These are phyloP conservation scores for Reticulitermes lucifugus DNA, from an alignment of 2,888 invertebrate species.

Conservation along the genomic window DNA sequence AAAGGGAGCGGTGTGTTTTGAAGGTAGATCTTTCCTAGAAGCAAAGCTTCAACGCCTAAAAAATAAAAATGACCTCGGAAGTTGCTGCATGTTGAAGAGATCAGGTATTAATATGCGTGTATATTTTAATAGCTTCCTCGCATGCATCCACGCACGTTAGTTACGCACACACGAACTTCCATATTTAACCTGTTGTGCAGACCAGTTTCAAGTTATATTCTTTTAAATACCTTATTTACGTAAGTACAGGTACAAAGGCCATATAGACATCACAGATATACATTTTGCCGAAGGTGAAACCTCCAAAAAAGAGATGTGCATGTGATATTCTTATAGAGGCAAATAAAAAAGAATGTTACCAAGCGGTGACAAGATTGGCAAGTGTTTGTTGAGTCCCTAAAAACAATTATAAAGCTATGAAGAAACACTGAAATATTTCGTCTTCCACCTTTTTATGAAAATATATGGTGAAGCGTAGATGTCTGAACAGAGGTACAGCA, in stretches of 20 bases:
- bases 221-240: background rate
- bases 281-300: too few relatives aligned
- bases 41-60: background rate
- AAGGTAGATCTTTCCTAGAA: conserved; percentile 11
- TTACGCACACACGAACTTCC: conserved; percentile 18
- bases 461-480: too few relatives aligned
- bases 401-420: too few relatives aligned
- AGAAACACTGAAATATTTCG: too few relatives aligned
- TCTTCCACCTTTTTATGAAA: too few relatives aligned
- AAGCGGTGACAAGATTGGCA: too few relatives aligned
- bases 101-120: conserved; percentile 28
- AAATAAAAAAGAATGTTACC: too few relatives aligned
- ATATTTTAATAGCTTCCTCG: conserved; percentile 19
- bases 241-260: too few relatives aligned
- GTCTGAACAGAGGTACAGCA: too few relatives aligned
- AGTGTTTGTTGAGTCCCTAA: too few relatives aligned
- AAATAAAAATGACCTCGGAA: conserved; percentile 27
- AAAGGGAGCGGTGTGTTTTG: background rate
- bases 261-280: background rate
- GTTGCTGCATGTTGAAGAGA: conserved; percentile 22
- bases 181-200: conserved; percentile 5
- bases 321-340: too few relatives aligned
- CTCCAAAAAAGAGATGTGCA: too few relatives aligned
- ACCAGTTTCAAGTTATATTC: background rate
- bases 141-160: conserved; percentile 19